A percentile compares a stretch with the other conserved stretches of the same genome.
Conservation (phyloP, 2,797 vertebrate genomes). For the Karalla daura region DNA sequence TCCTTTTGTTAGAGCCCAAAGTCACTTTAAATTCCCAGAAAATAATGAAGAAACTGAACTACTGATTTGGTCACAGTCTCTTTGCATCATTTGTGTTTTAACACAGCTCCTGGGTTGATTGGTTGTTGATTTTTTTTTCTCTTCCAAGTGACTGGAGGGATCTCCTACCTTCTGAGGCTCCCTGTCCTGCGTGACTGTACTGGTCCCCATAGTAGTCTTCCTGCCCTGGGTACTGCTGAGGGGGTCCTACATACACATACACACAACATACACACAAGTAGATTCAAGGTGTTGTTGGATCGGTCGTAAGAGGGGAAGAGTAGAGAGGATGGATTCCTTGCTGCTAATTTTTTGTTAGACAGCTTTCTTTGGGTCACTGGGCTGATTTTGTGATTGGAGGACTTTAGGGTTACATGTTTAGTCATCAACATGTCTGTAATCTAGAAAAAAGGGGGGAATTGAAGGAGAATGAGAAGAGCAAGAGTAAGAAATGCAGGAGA, state of each 20-base stretch:
- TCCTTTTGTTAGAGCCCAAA: constrained; percentile 26
- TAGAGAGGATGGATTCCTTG: constrained; percentile 69
- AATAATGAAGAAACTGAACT: constrained; percentile 66
- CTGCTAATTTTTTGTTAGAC: constrained; percentile 58
- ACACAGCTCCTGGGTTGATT: constrained; percentile 70
- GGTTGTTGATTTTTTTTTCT: constrained; percentile 57
- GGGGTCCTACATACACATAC: constrained; percentile 95
- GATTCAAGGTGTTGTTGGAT: constrained; percentile 84
- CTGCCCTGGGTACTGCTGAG: constrained; percentile 99
- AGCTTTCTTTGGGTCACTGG: constrained; percentile 53
- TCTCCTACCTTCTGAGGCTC: constrained; percentile 97
- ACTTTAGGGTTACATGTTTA: constrained; percentile 54
- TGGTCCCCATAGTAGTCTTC: constrained; percentile 99
- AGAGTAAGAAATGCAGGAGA: constrained; percentile 64
- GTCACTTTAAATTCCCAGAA: constrained; percentile 56
- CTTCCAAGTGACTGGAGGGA: constrained; percentile 69
- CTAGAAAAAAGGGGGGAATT: constrained; percentile 62
- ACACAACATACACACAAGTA: constrained; percentile 86
- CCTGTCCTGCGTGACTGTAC: constrained; percentile 99
- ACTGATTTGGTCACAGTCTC: constrained; percentile 55
- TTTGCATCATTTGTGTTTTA: constrained; percentile 71
- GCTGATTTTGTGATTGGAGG: constrained; percentile 50
- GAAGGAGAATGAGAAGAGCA: constrained; percentile 59
- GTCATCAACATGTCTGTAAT: constrained; percentile 62
- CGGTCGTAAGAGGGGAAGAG: constrained; percentile 69